A percentile compares a stretch with the other conserved stretches of the same genome.
Evolutionary conservation across 1,140 invertebrate species (phyloP).

Genomic region (Oryctes rhinoceros): DNA sequence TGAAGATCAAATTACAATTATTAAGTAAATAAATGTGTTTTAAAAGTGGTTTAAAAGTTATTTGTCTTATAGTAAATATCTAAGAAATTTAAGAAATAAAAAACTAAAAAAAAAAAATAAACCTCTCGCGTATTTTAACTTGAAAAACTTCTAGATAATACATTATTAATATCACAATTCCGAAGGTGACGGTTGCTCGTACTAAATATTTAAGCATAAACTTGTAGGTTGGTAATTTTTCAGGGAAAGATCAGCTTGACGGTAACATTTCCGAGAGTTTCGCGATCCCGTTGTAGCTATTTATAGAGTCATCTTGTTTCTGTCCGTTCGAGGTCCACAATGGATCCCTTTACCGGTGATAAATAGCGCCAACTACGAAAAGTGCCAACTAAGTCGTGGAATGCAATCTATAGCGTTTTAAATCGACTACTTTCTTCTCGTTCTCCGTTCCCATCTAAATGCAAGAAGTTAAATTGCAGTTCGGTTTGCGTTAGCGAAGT

Average conservation of each 20-base stretch:
- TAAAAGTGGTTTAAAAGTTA: too few relatives aligned
- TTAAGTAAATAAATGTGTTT: too few relatives aligned
- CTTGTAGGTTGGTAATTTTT: too few relatives aligned
- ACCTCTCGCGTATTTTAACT: too few relatives aligned
- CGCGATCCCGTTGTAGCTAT: neutral
- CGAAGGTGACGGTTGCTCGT: too few relatives aligned
- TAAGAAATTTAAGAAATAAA: too few relatives aligned
- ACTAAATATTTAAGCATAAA: too few relatives aligned
- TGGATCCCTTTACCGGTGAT: neutral
- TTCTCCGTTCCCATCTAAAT: neutral
- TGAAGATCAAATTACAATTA: too few relatives aligned
- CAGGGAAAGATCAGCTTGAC: neutral
- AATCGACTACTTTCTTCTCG: neutral
- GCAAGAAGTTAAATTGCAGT: conserved; percentile 5
- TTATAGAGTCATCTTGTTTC: neutral
- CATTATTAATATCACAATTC: too few relatives aligned
- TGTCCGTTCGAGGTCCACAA: neutral
- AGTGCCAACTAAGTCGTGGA: neutral
- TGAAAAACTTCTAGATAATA: too few relatives aligned
- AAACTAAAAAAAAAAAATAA: too few relatives aligned
- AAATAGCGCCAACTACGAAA: conserved; percentile 8
- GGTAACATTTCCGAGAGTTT: neutral
- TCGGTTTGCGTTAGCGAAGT: conserved; percentile 3
- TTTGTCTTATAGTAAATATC: too few relatives aligned
- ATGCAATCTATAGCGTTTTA: neutral